Conservation (phyloP, 2,888 invertebrate genomes). For the Himalopsyche anomala region DNA sequence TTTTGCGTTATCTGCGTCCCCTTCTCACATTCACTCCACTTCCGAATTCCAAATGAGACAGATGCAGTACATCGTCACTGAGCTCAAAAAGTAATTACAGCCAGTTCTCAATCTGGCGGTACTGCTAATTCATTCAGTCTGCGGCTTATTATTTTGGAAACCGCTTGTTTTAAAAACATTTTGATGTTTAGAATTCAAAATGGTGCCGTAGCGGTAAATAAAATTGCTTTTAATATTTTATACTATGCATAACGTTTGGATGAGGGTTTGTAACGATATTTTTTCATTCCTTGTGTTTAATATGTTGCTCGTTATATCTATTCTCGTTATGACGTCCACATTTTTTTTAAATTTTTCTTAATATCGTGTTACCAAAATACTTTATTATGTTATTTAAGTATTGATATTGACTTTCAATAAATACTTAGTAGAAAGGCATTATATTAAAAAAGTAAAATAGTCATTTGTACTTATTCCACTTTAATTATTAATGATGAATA, state of each 20-base stretch:
- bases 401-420: too few species aligned
- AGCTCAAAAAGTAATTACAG: slow-evolving; percentile 59
- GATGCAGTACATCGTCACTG: slow-evolving; percentile 14
- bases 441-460: too few species aligned
- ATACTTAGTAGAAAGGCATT: too few species aligned
- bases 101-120: slow-evolving; percentile 52
- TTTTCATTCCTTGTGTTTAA: too few species aligned
- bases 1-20: slow-evolving; percentile 40
- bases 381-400: too few species aligned
- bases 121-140: slow-evolving; percentile 31
- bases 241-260: background rate
- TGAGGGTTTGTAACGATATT: too few species aligned
- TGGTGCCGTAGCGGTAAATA: slow-evolving; percentile 12
- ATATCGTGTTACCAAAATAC: too few species aligned
- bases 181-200: slow-evolving; percentile 4
- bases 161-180: slow-evolving; percentile 18
- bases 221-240: background rate
- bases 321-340: too few species aligned
- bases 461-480: too few species aligned
- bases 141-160: slow-evolving; percentile 27
- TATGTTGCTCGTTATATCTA: too few species aligned
- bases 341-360: too few species aligned
- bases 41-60: slow-evolving; percentile 19
- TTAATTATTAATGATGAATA: too few species aligned
- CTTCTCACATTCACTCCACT: background rate